Percentiles rank a stretch among this genome's conserved stretches.
phyloP scores from a whole-genome alignment of 2,888 invertebrate genomes.

The Horisme vitalbata region DNA sequence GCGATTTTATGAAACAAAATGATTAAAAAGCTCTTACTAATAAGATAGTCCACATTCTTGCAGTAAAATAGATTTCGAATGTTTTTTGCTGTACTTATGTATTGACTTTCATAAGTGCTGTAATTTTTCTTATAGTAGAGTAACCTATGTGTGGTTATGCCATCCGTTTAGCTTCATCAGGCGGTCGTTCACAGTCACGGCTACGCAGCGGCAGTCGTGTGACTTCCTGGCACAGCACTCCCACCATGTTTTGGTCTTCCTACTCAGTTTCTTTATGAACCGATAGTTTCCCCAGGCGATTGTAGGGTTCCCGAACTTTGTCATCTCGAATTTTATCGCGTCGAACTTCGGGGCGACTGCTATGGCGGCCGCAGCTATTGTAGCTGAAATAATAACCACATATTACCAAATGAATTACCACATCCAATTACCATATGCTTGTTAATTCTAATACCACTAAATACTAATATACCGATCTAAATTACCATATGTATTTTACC shows the following conservation, averaged over 20 bases:
- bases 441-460: too few relatives aligned
- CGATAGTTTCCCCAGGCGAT: conserved; percentile 71
- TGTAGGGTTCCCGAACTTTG: conserved; percentile 65
- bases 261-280: conserved; percentile 62
- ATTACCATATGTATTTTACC: too few relatives aligned
- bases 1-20: too few relatives aligned
- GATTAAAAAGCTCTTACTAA: too few relatives aligned
- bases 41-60: too few relatives aligned
- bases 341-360: conserved; percentile 14
- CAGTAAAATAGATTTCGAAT: too few relatives aligned
- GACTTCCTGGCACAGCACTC: conserved; percentile 66
- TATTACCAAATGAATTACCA: neutral
- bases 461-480: too few relatives aligned
- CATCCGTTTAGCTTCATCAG: conserved; percentile 66
- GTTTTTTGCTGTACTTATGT: too few relatives aligned
- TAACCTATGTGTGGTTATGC: conserved; percentile 63
- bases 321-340: conserved; percentile 55
- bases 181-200: conserved; percentile 61
- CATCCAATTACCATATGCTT: too few relatives aligned
- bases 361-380: conserved; percentile 5
- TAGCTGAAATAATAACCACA: too few relatives aligned
- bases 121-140: too few relatives aligned
- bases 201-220: conserved; percentile 57
- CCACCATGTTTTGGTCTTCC: conserved; percentile 70
- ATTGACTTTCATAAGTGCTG: too few relatives aligned